Conservation (phyloP, 2,797 vertebrate genomes). For the Hippopotamyrus pictus region DNA sequence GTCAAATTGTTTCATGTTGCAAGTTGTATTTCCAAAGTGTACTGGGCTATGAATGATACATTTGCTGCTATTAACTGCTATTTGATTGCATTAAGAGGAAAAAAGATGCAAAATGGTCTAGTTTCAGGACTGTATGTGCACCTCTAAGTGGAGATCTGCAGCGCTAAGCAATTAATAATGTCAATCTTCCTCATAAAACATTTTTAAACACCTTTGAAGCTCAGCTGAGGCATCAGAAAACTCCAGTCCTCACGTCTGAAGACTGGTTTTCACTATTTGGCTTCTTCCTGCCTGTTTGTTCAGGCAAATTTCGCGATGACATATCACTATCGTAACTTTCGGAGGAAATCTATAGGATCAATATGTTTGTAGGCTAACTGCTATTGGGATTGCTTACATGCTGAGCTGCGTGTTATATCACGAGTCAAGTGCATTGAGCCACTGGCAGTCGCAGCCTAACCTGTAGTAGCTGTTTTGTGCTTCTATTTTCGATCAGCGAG, state of each 20-base stretch:
- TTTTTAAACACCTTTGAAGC: background rate
- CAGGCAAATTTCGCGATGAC: slow-evolving; percentile 71
- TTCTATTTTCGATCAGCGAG: slow-evolving; percentile 36
- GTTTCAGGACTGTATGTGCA: background rate
- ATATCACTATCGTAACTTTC: slow-evolving; percentile 82
- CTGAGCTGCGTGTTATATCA: slow-evolving; percentile 68
- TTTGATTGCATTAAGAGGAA: slow-evolving; percentile 8
- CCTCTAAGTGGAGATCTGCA: background rate
- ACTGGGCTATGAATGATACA: background rate
- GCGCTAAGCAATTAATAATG: background rate
- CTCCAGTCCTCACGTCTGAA: slow-evolving; percentile 58
- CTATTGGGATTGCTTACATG: slow-evolving; percentile 69
- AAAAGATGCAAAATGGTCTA: background rate
- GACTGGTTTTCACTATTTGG: slow-evolving; percentile 55
- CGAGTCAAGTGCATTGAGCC: slow-evolving; percentile 63
- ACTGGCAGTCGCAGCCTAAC: slow-evolving; percentile 52
- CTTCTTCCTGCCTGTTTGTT: slow-evolving; percentile 61
- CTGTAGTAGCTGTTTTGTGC: slow-evolving; percentile 25
- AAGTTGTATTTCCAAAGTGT: background rate
- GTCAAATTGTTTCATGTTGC: slow-evolving; percentile 2
- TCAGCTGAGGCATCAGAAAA: background rate
- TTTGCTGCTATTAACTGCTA: background rate
- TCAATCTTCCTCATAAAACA: slow-evolving; percentile 16
- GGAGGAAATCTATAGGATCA: slow-evolving; percentile 78
- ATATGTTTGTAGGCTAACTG: slow-evolving; percentile 72